phyloP scores from a whole-genome alignment of 2,113 vertebrate species.

The Pelmatolapia mariae region DNA sequence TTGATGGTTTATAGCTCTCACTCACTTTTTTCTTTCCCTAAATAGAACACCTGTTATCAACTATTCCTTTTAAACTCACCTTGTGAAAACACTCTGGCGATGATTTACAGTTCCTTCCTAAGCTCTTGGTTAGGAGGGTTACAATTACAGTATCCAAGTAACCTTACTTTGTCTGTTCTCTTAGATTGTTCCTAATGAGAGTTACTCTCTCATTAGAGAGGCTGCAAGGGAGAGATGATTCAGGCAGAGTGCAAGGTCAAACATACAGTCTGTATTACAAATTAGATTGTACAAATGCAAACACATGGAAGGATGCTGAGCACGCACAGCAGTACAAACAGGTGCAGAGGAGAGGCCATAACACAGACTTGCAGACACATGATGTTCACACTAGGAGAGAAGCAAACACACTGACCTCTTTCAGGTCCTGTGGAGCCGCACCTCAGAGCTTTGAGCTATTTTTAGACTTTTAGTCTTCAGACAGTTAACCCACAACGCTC shows the following conservation, averaged over 20 bases:
- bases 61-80: slow-evolving; percentile 50
- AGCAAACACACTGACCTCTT: slow-evolving; percentile 50
- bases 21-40: background rate
- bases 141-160: background rate
- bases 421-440: slow-evolving; percentile 25
- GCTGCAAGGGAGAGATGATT: background rate
- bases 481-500: slow-evolving; percentile 41
- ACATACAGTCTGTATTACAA: background rate
- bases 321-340: slow-evolving; percentile 6
- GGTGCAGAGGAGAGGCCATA: background rate
- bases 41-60: slow-evolving; percentile 49
- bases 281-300: slow-evolving; percentile 10
- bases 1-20: background rate
- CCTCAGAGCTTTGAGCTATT: slow-evolving; percentile 45
- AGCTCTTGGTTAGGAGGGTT: background rate
- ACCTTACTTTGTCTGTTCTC: background rate
- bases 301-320: background rate
- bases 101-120: background rate
- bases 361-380: slow-evolving; percentile 22
- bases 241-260: slow-evolving; percentile 23
- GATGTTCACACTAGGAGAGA: slow-evolving; percentile 20
- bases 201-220: background rate
- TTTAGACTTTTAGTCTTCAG: slow-evolving; percentile 42
- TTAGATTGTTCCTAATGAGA: background rate
- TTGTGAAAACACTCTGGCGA: background rate